phyloP scores from a whole-genome alignment of 1,140 invertebrate genomes.

The Procambarus clarkii region DNA sequence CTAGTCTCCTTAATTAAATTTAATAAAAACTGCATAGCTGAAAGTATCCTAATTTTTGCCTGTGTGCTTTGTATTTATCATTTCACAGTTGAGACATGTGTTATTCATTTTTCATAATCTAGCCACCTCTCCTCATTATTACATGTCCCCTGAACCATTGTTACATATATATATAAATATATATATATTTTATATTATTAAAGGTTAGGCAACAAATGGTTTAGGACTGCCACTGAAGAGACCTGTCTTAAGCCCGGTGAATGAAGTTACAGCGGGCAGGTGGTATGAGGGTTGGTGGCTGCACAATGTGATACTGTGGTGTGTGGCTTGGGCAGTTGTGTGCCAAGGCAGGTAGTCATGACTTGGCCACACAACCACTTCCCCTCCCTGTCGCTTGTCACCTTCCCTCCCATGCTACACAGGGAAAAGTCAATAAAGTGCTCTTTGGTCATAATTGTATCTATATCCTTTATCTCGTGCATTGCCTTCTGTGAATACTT shows the following conservation, averaged over 20 bases:
- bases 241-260: background rate
- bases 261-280: constrained; percentile 14
- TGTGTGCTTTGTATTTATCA: constrained; percentile 48
- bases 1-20: constrained; percentile 45
- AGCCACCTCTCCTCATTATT: constrained; percentile 55
- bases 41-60: constrained; percentile 5
- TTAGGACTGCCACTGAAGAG: background rate
- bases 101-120: constrained; percentile 23
- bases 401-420: constrained; percentile 62
- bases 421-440: constrained; percentile 69
- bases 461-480: background rate
- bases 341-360: constrained; percentile 49
- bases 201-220: constrained; percentile 21
- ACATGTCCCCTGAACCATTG: constrained; percentile 36
- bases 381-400: constrained; percentile 65
- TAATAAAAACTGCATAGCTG: background rate
- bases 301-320: constrained; percentile 57
- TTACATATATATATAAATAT: background rate
- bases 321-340: constrained; percentile 62
- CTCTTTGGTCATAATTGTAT: constrained; percentile 59
- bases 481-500: too few relatives aligned
- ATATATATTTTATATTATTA: background rate
- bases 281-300: constrained; percentile 46
- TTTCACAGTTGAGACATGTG: constrained; percentile 25
- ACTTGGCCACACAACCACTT: constrained; percentile 50